phyloP scores from a whole-genome alignment of 2,113 vertebrate genomes.

The Rhynchopsitta pachyrhyncha region DNA sequence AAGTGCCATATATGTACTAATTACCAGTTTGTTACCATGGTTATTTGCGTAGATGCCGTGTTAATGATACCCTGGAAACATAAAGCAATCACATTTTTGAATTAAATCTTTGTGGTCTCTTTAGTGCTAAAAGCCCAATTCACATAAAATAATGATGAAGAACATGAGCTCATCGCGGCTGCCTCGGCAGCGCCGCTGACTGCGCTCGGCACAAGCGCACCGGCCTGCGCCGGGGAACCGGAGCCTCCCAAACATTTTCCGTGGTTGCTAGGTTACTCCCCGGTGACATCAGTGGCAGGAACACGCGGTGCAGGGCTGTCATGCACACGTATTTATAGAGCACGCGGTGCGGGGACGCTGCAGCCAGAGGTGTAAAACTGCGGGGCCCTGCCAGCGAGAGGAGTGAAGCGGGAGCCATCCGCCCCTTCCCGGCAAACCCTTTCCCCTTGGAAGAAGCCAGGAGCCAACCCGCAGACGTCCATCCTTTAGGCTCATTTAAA shows the following conservation, averaged over 20 bases:
- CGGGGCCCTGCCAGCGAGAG: background rate
- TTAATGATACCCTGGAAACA: conserved; percentile 74
- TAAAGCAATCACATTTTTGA: conserved; percentile 65
- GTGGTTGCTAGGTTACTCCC: conserved; percentile 76
- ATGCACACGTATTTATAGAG: conserved; percentile 41
- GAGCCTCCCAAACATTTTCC: conserved; percentile 69
- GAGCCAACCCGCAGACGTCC: background rate
- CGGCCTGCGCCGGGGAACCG: conserved; percentile 43
- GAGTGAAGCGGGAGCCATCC: background rate
- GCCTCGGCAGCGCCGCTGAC: conserved; percentile 70
- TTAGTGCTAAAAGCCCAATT: conserved; percentile 70
- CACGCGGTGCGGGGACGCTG: background rate
- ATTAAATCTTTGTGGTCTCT: conserved; percentile 76
- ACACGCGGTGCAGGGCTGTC: conserved; percentile 27
- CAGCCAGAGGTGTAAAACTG: background rate
- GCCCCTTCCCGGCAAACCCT: background rate
- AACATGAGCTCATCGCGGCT: conserved; percentile 69
- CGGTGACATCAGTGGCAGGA: conserved; percentile 73
- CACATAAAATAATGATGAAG: conserved; percentile 76
- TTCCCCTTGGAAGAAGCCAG: background rate
- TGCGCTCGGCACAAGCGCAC: conserved; percentile 22
- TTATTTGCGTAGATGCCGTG: conserved; percentile 65
- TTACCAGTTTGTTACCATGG: conserved; percentile 75
- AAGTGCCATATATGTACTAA: conserved; percentile 66
- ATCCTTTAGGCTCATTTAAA: background rate